Evolutionary conservation across 2,888 invertebrate species (phyloP), one percentile per base, ranked within the genome.

Genomic region (Acrocera orbiculus): DNA sequence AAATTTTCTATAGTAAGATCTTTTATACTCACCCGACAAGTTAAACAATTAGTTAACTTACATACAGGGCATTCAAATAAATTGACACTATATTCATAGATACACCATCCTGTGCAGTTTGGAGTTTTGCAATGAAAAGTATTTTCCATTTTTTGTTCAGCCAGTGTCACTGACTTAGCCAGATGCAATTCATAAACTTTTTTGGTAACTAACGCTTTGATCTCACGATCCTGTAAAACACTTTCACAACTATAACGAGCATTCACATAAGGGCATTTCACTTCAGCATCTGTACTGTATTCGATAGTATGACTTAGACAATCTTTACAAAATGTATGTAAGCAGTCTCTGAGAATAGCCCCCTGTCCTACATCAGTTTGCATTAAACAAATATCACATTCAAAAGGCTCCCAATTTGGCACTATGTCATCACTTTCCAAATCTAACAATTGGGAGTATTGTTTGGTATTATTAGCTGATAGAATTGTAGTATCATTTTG

Each of bases 111-210:
- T 28, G 66, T 67, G 52, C 90, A 90, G 58, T 90, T 82, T 0
- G 78, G 73, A 1, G 86, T 85, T 55, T 86, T 85, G 56, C 90
- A 90, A 52, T 89, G 89, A 58, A 87, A 89, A 9, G 86, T 75
- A 45, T 74, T 70, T 22, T 76, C 73, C 26, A 77, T 78, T 43
- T 73, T 75, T 50, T 76, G 78, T 57, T 89, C 87, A 1, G 87
- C 89, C 40, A 77, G 72, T 16, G 76, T 67, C 36, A 90, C 66
- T 2, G 86, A 80, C 49, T 79, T 73, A 5, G 78, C 76, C 39
- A 89, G 62, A 64, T 82, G 78, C 41, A 75, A 71, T 48, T 86
- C 80, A 51, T 81, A 87, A 10, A 79, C 65, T 32, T 71, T 71
- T 2, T 68, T 57, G 10, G 70, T 61, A 11, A 85, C 77, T 34